Conservation (phyloP, 2,113 vertebrate species). For the Tauraco erythrolophus region DNA sequence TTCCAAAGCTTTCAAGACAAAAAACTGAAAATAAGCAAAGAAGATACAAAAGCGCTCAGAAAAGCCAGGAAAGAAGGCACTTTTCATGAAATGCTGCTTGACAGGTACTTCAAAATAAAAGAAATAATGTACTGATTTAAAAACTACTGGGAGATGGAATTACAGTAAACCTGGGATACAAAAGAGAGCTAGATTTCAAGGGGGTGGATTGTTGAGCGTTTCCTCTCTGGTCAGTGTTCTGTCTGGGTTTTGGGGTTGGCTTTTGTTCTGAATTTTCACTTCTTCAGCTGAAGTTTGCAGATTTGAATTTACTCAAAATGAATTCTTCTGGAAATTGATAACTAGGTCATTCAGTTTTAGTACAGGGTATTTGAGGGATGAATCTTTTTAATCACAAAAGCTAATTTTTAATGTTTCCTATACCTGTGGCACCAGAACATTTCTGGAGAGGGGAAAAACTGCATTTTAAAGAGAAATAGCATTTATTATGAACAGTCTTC, state of each 20-base stretch:
- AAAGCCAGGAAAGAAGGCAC: slow-evolving; percentile 91
- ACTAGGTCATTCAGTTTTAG: not conserved
- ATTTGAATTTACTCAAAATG: not conserved
- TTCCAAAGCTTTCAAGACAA: slow-evolving; percentile 98
- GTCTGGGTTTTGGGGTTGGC: not conserved
- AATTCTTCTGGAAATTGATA: not conserved
- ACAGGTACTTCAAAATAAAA: slow-evolving; percentile 81
- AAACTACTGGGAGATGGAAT: not conserved
- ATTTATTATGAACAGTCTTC: not conserved
- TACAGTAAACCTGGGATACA: not conserved
- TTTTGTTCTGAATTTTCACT: not conserved
- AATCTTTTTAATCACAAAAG: not conserved
- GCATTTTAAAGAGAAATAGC: not conserved
- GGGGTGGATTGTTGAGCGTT: not conserved
- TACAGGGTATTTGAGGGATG: not conserved
- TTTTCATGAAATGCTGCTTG: slow-evolving; percentile 93
- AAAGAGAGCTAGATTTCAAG: not conserved
- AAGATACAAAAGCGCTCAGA: slow-evolving; percentile 83
- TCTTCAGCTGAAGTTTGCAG: not conserved
- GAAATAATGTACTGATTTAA: not conserved
- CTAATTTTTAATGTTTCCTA: not conserved
- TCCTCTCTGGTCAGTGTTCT: not conserved
- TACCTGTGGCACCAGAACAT: not conserved
- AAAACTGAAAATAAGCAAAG: slow-evolving; percentile 92
- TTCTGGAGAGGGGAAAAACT: not conserved